Evolutionary conservation across 2,113 vertebrate genomes (phyloP), one percentile per base, ranked within the genome.

Genomic region (Myrmophylax atrothorax): DNA sequence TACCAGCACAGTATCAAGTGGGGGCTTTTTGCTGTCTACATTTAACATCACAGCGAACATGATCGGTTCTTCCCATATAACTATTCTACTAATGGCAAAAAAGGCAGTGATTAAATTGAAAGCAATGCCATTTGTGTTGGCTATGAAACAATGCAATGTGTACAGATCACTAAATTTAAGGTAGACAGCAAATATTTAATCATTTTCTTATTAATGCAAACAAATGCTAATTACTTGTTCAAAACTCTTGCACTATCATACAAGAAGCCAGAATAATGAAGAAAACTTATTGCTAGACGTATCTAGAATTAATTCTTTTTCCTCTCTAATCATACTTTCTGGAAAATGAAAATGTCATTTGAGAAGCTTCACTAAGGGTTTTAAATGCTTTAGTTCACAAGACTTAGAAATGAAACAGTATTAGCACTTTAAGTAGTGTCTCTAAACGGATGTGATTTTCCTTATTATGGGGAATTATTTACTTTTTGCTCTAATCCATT

Each of bases 1-100:
- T 97, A 97, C 97, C 97, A 98, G 98, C 98, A 98, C 97, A 97
- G 98, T 97, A 98, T 98, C 98, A 98, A 98, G 98, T 98, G 98
- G 98, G 98, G 96, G 97, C 97, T 98, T 98, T 98, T 98, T 98
- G 97, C 98, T 98, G 98, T 97, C 98, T 98, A 96, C 97, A 96
- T 95, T 97, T 97, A 98, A 97, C 97, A 97, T 97, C 97, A 94
- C 84, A 90, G 97, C 56, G 97, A 98, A 98, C 94, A 97, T 93
- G 97, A 98, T 97, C 96, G 94, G 95, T 95, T 97, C 96, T 98
- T 97, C 93, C 97, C 97, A 82, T 97, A 93, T 94, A 97, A 96
- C 96, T 97, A 97, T 97, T 97, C 96, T 98, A 87, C 92, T 97
- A 97, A 98, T 97, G 96, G 98, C 97, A 98, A 97, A 97, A 97